phyloP scores from a whole-genome alignment of 2,888 invertebrate genomes.

The Eilema depressum region DNA sequence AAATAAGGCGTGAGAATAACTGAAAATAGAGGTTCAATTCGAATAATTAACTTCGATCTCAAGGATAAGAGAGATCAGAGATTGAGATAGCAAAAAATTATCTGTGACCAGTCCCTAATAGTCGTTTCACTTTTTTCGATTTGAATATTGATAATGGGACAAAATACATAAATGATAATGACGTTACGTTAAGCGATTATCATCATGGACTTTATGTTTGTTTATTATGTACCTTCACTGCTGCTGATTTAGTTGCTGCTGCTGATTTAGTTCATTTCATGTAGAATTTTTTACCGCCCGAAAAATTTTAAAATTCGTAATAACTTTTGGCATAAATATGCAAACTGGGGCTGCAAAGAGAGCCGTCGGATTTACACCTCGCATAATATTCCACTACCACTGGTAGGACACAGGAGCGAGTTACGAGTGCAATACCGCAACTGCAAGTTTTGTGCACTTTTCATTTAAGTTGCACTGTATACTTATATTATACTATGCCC shows the following conservation, averaged over 20 bases:
- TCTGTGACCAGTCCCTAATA: too few species aligned
- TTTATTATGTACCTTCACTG: too few species aligned
- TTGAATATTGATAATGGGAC: too few species aligned
- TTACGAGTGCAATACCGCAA: background rate
- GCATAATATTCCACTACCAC: constrained; percentile 43
- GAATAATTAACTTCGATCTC: too few species aligned
- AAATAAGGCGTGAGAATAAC: background rate
- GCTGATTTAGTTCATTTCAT: background rate
- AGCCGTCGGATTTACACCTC: constrained; percentile 48
- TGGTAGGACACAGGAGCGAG: constrained; percentile 9
- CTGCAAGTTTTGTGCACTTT: background rate
- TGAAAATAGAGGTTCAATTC: background rate
- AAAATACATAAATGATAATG: too few species aligned
- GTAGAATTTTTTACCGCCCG: background rate
- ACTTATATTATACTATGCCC: too few species aligned
- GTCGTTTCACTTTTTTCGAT: too few species aligned
- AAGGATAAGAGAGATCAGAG: too few species aligned
- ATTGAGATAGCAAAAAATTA: too few species aligned
- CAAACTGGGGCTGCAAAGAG: constrained; percentile 23
- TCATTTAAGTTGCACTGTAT: background rate
- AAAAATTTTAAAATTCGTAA: constrained; percentile 19
- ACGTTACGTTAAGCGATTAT: too few species aligned
- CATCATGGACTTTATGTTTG: too few species aligned
- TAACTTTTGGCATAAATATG: constrained; percentile 41
- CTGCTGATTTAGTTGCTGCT: background rate